A percentile compares a stretch with the other conserved stretches of the same genome.
These are phyloP conservation scores for Podarcis siculus DNA, from an alignment of 2,797 vertebrate genomes.

Conservation along the genomic window DNA sequence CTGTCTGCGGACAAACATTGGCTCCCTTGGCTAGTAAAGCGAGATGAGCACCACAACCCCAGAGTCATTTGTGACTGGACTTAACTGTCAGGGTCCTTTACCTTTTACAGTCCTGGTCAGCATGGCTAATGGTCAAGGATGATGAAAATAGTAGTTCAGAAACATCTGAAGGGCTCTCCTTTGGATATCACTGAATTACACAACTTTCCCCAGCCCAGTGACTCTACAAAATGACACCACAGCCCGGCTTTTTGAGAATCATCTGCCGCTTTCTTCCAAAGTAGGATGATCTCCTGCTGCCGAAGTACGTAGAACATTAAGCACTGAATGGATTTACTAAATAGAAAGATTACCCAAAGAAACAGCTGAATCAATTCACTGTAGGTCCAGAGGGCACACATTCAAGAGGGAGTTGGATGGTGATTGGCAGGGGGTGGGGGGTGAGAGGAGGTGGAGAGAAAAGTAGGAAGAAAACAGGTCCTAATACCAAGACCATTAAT, in stretches of 20 bases:
- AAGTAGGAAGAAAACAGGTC: not conserved
- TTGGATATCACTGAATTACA: not conserved
- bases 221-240: not conserved
- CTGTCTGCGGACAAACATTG: too few relatives aligned
- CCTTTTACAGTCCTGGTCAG: too few relatives aligned
- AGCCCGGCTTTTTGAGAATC: not conserved
- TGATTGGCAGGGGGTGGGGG: accelerated
- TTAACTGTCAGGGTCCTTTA: too few relatives aligned
- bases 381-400: not conserved
- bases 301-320: conserved; percentile 20
- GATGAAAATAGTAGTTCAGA: too few relatives aligned
- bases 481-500: conserved; percentile 5
- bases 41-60: too few relatives aligned
- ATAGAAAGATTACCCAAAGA: not conserved
- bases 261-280: not conserved
- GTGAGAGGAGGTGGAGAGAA: accelerated
- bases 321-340: conserved; percentile 28
- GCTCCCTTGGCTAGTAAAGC: too few relatives aligned
- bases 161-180: too few relatives aligned
- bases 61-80: too few relatives aligned
- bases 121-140: too few relatives aligned
- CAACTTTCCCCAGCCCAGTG: not conserved
- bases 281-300: not conserved
- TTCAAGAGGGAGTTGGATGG: not conserved
- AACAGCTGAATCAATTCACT: conserved; percentile 17